Conservation (phyloP, 2,888 invertebrate genomes). For the Euplagia quadripunctaria region DNA sequence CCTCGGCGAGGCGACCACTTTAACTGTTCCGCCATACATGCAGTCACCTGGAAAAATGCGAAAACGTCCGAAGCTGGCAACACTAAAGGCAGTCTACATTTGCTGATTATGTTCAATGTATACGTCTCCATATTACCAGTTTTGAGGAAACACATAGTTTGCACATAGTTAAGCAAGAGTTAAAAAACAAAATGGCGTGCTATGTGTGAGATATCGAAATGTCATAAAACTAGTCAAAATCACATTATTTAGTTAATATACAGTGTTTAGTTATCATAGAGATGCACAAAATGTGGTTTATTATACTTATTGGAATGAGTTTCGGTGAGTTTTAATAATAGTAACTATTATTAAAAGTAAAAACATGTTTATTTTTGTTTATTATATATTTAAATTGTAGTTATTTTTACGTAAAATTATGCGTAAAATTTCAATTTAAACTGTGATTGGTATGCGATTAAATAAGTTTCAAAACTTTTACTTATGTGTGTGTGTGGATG, state of each 20-base stretch:
- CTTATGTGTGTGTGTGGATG: neutral
- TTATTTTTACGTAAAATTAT: neutral
- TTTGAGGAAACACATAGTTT: neutral
- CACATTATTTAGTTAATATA: neutral
- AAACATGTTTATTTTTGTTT: too few relatives aligned
- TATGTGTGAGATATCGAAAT: neutral
- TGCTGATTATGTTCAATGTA: neutral
- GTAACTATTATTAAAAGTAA: neutral
- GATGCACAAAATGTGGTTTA: conserved; percentile 2
- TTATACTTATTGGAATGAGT: neutral
- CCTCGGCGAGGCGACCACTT: neutral
- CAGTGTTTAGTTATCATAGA: conserved; percentile 2
- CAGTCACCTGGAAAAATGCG: neutral
- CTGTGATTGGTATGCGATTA: neutral
- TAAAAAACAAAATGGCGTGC: neutral
- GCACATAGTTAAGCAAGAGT: neutral
- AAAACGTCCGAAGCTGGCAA: neutral
- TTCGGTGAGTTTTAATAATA: conserved; percentile 8
- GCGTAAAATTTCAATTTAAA: neutral
- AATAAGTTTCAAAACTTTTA: neutral
- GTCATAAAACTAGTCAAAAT: neutral
- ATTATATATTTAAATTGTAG: too few relatives aligned
- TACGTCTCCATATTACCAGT: neutral
- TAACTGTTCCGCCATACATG: neutral
- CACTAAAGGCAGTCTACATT: neutral